Evolutionary conservation across 2,797 vertebrate genomes (phyloP).

Genomic region (Rhodeus uyekii): DNA sequence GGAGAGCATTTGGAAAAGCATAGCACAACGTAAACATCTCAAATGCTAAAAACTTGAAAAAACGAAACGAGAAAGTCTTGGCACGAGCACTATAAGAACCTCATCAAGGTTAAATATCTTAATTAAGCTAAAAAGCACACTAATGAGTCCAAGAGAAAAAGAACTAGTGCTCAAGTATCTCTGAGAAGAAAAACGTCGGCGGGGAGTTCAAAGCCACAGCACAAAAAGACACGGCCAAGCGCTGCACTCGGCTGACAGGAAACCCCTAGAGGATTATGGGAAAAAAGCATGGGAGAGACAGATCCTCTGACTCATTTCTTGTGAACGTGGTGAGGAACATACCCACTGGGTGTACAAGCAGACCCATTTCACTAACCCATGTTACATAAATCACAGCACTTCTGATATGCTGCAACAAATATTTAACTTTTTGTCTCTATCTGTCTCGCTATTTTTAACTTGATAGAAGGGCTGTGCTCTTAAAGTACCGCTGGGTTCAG

Average conservation of each 20-base stretch:
- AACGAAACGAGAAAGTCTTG: constrained; percentile 61
- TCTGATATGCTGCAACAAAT: constrained; percentile 72
- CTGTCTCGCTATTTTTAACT: constrained; percentile 55
- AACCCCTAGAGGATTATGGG: constrained; percentile 47
- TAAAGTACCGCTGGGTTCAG: neutral
- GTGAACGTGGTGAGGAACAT: constrained; percentile 57
- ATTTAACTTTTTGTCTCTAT: constrained; percentile 64
- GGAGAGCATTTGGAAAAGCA: neutral
- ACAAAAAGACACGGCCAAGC: constrained; percentile 52
- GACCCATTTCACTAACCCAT: constrained; percentile 67
- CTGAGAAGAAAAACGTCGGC: constrained; percentile 66
- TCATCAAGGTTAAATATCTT: constrained; percentile 77
- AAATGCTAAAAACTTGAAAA: constrained; percentile 29
- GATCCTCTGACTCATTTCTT: constrained; percentile 47
- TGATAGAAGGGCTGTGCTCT: constrained; percentile 31
- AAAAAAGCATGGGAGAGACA: constrained; percentile 52
- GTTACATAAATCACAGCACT: constrained; percentile 68
- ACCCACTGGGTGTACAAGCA: constrained; percentile 64
- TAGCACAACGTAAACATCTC: constrained; percentile 35
- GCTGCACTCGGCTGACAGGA: constrained; percentile 40
- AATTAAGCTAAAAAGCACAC: constrained; percentile 73
- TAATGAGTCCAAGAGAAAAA: constrained; percentile 6
- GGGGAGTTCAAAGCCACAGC: constrained; percentile 68
- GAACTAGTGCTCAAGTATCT: constrained; percentile 59
- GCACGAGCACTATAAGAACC: constrained; percentile 71